Percentiles rank a stretch among this genome's conserved stretches.
These are phyloP conservation scores for Pygocentrus nattereri DNA, from an alignment of 2,797 vertebrate genomes.

Conservation along the genomic window DNA sequence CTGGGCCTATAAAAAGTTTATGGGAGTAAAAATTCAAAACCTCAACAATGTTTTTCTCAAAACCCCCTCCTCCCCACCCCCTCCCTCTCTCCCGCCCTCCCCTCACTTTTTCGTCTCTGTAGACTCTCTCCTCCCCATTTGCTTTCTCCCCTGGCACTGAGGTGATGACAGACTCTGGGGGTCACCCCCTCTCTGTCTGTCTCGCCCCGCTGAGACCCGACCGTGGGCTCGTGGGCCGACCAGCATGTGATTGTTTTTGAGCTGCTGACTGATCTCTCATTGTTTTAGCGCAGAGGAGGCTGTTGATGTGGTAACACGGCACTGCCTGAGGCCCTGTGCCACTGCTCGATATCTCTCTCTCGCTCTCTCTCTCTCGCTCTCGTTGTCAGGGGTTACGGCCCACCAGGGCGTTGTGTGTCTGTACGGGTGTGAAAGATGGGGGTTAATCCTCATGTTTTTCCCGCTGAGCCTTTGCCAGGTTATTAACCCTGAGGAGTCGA, in stretches of 20 bases:
- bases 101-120: not conserved
- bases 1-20: no score
- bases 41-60: not conserved
- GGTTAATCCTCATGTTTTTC: slow-evolving; percentile 28
- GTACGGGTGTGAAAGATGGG: slow-evolving; percentile 38
- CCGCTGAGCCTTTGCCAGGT: not conserved
- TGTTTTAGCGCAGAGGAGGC: slow-evolving; percentile 46
- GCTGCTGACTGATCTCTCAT: slow-evolving; percentile 49
- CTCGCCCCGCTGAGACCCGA: slow-evolving; percentile 12
- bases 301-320: slow-evolving; percentile 48
- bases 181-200: slow-evolving; percentile 21
- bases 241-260: slow-evolving; percentile 46
- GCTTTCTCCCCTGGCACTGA: slow-evolving; percentile 24
- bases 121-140: slow-evolving; percentile 14
- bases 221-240: slow-evolving; percentile 28
- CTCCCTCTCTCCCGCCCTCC: not conserved
- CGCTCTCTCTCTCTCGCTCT: not conserved
- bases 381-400: slow-evolving; percentile 55
- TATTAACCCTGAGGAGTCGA: slow-evolving; percentile 22
- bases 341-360: not conserved
- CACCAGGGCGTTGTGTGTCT: slow-evolving; percentile 37
- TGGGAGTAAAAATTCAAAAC: not conserved
- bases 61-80: not conserved
- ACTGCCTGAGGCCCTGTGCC: slow-evolving; percentile 35
- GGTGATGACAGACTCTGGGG: slow-evolving; percentile 47